Percentiles rank a stretch among this genome's conserved stretches.
phyloP scores from a whole-genome alignment of 2,113 vertebrate genomes.

The Australoheros scitulus region DNA sequence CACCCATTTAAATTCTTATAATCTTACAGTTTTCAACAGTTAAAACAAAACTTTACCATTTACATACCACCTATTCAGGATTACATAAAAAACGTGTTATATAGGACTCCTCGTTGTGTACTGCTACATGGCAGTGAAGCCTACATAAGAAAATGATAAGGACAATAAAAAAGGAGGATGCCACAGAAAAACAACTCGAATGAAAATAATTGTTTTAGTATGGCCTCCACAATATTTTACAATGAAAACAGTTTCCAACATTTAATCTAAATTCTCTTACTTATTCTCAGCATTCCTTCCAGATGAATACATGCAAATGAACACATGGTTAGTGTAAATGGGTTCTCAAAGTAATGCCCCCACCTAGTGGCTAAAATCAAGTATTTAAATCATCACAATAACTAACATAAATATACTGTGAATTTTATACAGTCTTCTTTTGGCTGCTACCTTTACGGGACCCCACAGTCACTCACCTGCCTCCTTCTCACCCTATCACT shows the following conservation, averaged over 20 bases:
- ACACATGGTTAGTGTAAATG: background rate
- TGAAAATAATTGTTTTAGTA: background rate
- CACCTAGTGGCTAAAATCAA: slow-evolving; percentile 39
- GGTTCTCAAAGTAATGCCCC: slow-evolving; percentile 16
- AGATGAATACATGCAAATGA: background rate
- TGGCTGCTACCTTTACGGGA: background rate
- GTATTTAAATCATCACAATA: background rate
- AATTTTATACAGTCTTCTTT: background rate
- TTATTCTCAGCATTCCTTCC: background rate
- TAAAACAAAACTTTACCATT: too few relatives aligned
- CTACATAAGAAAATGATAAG: background rate
- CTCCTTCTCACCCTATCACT: background rate
- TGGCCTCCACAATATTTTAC: too few relatives aligned
- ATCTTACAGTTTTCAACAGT: background rate
- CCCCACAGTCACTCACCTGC: background rate
- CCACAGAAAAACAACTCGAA: background rate
- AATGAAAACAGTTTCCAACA: background rate
- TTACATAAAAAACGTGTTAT: background rate
- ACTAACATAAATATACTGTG: background rate
- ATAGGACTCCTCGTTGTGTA: background rate
- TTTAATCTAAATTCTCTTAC: background rate
- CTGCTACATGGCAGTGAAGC: background rate
- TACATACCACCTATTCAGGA: too few relatives aligned
- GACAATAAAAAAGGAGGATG: background rate
- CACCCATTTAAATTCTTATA: background rate